Base-by-base conservation (phyloP, 2,888 invertebrate species). In the Vannuccia rotundouncinata region DNA sequence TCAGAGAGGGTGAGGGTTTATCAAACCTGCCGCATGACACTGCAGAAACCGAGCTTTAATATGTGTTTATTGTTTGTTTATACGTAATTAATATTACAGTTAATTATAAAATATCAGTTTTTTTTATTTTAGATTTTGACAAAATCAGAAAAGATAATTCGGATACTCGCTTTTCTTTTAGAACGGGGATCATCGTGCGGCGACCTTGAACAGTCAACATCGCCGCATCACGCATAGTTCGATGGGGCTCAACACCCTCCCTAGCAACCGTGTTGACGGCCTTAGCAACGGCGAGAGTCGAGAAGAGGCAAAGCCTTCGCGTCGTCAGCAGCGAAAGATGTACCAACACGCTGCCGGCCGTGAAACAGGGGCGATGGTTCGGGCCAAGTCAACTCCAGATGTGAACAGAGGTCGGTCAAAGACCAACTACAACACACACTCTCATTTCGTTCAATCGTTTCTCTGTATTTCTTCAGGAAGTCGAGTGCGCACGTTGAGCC, bases 281-380 rank as follows among this genome's bases (percentile, higher is more conserved):
- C 45, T 45, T 45, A 45, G 45, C 45, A 45, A 45, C 45, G 66
- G 66, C 22, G 66, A 27, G 2, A 22, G 66, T 2, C 22, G 22
- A 5, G 10, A 22, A 2, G 5, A 5, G 10, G 10, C 17, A 17
- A 17, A 5, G 45, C 5, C 45, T 13, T 13, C 45, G 17, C 66
- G 66, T 66, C 66, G 66, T 13, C 66, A 22, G 25, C 66, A 66
- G 66, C 66, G 66, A 2, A 5, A 22, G 5, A 27, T 66, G 10
- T 66, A 66, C 25, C 66, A 66, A 22, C 66, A 66, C 66, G 66
- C 66, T 5, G 66, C 66, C 17, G 66, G 66, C 5, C 66, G 66
- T 2, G 66, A 66, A 27, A 66, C 22, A 27, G 45, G 45, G 45
- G 45, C 10, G 45, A 66, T 66, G 66, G 22, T 66, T 5, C 66